Base-by-base conservation (phyloP, 2,797 vertebrate species). In the Phalloptychus januarius region DNA sequence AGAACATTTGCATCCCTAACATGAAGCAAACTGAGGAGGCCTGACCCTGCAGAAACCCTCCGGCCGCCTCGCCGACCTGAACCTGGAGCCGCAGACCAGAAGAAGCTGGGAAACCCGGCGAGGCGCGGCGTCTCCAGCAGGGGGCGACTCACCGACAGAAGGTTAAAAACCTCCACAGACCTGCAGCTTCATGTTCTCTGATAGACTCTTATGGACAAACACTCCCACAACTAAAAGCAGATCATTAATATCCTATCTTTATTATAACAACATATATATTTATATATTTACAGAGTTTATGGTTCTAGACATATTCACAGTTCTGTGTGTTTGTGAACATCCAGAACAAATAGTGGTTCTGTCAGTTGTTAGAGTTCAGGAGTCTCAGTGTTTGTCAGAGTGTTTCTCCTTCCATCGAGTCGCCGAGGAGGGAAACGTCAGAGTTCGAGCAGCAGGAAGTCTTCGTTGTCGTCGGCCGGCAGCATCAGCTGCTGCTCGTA, bases 401-500 rank as follows among this genome's bases (percentile, higher is more conserved):
- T 78, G 72, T 46, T 45, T 46, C 40, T 13, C 38, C 7, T 13
- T 54, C n/a, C 12, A 11, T 10, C 48, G 48, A 31, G 40, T 25
- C 20, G 23, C 12, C 38, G 33, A n/a, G 42, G 79, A 3, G n/a
- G 16, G 45, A 23, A 5, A 33, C 56, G 75, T 93, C 90, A 99
- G 83, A 96, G 97, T 87, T 99, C 97, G 76, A 99, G 94, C 89
- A 98, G 96, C 42, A 98, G 76, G 58, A 95, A 95, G 81, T 98
- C 97, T 72, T 96, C 96, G 12, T 97, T 96, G 83, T 98, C 97
- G 36, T 79, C 96, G 87, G 95, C 93, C 48, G 97, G 96, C 73
- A 99, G 87, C 98, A 98, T 99, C 1, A 99, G 97, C 87, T 99
- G 98, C 89, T 99, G 98, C 81, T 99, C 98, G 0, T 98, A 99